phyloP scores from a whole-genome alignment of 1,140 invertebrate genomes.

The Pogonus chalceus region DNA sequence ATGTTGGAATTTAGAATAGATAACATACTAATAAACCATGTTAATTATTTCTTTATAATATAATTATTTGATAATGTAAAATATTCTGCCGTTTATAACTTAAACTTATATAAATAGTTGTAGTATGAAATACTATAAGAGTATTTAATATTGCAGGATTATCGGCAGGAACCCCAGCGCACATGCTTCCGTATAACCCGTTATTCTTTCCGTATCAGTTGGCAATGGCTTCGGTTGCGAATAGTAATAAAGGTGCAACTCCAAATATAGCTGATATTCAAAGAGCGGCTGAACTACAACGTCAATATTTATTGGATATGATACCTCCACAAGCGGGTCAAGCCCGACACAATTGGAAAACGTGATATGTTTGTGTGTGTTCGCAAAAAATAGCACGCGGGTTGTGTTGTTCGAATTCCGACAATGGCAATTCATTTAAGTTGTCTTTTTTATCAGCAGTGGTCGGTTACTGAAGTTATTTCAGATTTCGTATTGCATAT shows the following conservation, averaged over 20 bases:
- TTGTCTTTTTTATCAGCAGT: too few relatives aligned
- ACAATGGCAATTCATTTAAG: too few relatives aligned
- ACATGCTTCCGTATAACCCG: constrained; percentile 76
- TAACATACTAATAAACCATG: too few relatives aligned
- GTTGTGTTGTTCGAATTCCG: too few relatives aligned
- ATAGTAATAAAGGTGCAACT: constrained; percentile 30
- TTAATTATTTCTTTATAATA: too few relatives aligned
- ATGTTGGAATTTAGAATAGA: too few relatives aligned
- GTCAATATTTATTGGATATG: constrained; percentile 94
- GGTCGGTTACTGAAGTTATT: too few relatives aligned
- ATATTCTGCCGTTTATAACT: too few relatives aligned
- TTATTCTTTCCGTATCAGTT: constrained; percentile 79
- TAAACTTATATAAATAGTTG: too few relatives aligned
- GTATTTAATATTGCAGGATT: constrained; percentile 23
- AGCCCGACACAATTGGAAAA: constrained; percentile 35
- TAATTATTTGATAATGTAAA: too few relatives aligned
- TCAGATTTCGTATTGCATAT: constrained; percentile 1
- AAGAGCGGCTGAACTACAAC: constrained; percentile 77
- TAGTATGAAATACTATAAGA: constrained; percentile 1
- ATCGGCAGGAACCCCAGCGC: constrained; percentile 47
- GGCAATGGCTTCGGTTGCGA: constrained; percentile 63
- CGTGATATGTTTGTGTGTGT: constrained; percentile 26
- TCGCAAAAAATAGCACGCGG: too few relatives aligned
- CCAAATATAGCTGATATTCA: constrained; percentile 62
- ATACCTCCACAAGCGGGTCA: constrained; percentile 54